These are phyloP conservation scores for Leptinotarsa peninsularis DNA, from an alignment of 2,888 invertebrate genomes.

Conservation along the genomic window DNA sequence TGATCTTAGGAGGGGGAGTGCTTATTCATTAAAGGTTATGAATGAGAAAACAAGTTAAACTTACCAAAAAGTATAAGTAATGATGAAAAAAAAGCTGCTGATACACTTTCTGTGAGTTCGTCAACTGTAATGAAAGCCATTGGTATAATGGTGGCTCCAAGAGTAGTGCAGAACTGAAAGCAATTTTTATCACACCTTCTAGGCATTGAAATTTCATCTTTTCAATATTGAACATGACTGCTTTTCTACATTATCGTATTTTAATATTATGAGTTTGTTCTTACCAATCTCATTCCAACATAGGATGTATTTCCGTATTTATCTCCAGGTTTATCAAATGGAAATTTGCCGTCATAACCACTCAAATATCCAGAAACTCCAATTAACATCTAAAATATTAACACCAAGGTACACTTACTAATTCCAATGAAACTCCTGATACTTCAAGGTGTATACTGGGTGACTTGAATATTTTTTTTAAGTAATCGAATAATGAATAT, in stretches of 20 bases:
- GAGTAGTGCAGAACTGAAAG: conserved; percentile 85
- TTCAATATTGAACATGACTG: no score
- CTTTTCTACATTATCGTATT: not conserved
- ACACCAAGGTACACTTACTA: no score
- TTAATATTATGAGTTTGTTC: conserved; percentile 51
- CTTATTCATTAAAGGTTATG: not conserved
- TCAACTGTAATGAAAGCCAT: conserved; percentile 88
- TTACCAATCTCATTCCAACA: conserved; percentile 92
- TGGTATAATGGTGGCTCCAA: conserved; percentile 89
- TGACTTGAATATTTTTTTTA: no score
- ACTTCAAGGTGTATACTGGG: no score
- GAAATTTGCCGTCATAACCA: conserved; percentile 94
- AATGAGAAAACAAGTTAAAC: conserved; percentile 39
- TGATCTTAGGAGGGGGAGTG: no score
- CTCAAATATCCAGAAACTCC: conserved; percentile 90
- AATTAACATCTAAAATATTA: conserved; percentile 85
- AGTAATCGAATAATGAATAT: no score
- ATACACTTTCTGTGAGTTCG: conserved; percentile 87
- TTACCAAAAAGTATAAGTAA: conserved; percentile 87
- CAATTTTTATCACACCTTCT: not conserved
- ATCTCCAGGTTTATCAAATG: conserved; percentile 96
- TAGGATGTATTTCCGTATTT: conserved; percentile 90
- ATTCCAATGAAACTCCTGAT: no score
- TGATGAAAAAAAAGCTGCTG: conserved; percentile 84
- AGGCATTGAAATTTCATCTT: not conserved